These are phyloP conservation scores for Turritopsis dohrnii DNA, from an alignment of 30 jellyfish, hydroid and myxozoan species.

Conservation along the genomic window DNA sequence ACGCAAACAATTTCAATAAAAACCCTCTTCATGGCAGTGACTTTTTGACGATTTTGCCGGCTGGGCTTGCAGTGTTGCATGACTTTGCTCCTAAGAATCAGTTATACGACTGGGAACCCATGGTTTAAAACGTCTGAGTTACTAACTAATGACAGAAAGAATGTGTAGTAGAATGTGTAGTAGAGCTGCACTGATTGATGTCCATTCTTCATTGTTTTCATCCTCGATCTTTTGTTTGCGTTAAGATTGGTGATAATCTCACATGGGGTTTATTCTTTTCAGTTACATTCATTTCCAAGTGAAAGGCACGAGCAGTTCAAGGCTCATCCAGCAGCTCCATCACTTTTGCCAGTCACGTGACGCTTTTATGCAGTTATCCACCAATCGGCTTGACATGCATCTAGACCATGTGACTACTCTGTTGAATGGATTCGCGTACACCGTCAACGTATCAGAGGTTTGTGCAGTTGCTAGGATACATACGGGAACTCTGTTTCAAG, in stretches of 20 bases:
- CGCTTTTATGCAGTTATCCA: constrained; percentile 3
- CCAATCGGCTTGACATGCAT: constrained; percentile 8
- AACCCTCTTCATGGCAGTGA: not conserved
- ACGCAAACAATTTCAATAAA: not conserved
- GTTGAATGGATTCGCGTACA: constrained; percentile 5
- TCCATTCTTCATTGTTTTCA: too few species aligned
- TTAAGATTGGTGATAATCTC: too few species aligned
- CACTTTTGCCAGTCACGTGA: not conserved
- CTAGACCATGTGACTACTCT: constrained; percentile 17
- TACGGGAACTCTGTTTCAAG: too few species aligned
- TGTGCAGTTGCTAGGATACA: too few species aligned
- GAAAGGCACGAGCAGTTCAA: not conserved
- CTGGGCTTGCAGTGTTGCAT: not conserved
- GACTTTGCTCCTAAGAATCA: too few species aligned
- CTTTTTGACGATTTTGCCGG: not conserved
- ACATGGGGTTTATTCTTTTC: too few species aligned
- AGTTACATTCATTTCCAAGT: not conserved
- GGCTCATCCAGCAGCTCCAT: constrained; percentile 9
- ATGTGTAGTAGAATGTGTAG: too few species aligned
- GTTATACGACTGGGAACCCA: too few species aligned
- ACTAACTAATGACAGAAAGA: too few species aligned
- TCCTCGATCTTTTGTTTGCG: too few species aligned
- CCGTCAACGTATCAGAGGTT: constrained; percentile 10
- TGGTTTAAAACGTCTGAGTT: too few species aligned
- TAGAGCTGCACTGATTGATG: too few species aligned